phyloP scores from a whole-genome alignment of 2,888 invertebrate genomes.

The Plemyria rubiginata region DNA sequence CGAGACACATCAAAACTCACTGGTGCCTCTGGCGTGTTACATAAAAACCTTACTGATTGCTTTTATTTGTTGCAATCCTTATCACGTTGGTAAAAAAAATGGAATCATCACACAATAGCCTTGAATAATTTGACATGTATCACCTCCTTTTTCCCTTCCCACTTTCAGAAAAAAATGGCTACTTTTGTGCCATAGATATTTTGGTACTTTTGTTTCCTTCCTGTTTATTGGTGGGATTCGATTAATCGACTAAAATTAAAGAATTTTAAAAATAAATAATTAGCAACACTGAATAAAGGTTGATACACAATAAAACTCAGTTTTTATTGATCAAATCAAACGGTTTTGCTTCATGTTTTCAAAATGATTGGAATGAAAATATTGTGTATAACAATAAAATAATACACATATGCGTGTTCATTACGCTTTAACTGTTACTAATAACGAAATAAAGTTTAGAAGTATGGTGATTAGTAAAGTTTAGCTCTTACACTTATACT shows the following conservation, averaged over 20 bases:
- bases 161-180: constrained; percentile 66
- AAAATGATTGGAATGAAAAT: too few species aligned
- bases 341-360: too few species aligned
- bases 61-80: constrained; percentile 73
- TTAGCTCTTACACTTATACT: background rate
- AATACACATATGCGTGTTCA: too few species aligned
- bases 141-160: constrained; percentile 77
- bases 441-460: too few species aligned
- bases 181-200: constrained; percentile 57
- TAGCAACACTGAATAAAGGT: constrained; percentile 1
- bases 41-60: constrained; percentile 45
- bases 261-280: background rate
- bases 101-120: constrained; percentile 81
- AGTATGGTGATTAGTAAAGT: too few species aligned
- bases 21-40: constrained; percentile 39
- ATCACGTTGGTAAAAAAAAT: constrained; percentile 80
- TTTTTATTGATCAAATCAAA: too few species aligned
- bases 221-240: background rate
- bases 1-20: constrained; percentile 55
- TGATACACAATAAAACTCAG: background rate
- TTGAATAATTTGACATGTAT: constrained; percentile 84
- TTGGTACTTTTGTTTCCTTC: constrained; percentile 38
- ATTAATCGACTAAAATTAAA: constrained; percentile 44
- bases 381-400: too few species aligned
- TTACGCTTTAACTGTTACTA: too few species aligned